Evolutionary conservation across 2,888 invertebrate genomes (phyloP), one percentile per base, ranked within the genome.

Genomic region (Pseudeuparius sepicola): DNA sequence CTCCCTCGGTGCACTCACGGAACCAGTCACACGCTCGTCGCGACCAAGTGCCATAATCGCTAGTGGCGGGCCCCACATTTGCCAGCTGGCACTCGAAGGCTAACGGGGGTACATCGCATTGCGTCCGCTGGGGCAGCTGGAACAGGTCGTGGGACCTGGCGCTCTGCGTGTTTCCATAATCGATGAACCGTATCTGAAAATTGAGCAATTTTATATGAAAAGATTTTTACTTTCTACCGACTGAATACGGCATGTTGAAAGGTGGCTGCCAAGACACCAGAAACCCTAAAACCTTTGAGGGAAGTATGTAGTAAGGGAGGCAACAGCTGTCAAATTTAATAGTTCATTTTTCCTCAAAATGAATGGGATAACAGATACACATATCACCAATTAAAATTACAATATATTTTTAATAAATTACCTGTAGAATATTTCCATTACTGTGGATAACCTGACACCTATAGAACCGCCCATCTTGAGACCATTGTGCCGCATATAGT

Each of bases 31-130:
- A 61, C 0, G 81, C 75, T 25, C 63, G 60, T 0, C 57, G 49
- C 1, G 71, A 63, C 88, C 84, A 86, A 14, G 65, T 53, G 1
- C 74, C 78, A 37, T 65, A 66, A 1, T 66, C 61, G 53, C 73
- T 73, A 5, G 70, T 62, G 1, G 79, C 73, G 0, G 90, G 87
- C 45, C 74, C 73, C 3, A 89, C 57, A 50, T 73, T 73, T 3
- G 76, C 69, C 43, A 90, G 64, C 24, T 68, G 65, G 53, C 85
- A 87, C 56, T 82, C 77, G 49, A 85, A 68, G 10, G 81, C 78
- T 14, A 76, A 60, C 23, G 79, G 74, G 16, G 77, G 71, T 25
- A 64, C 48, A 13, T 48, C 39, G 41, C 48, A 49, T 27, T 48
- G 46, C 1, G 44, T 33, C 4, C 35, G 32, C 14, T 48, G 32